Base-by-base conservation (phyloP, 2,888 invertebrate species). In the Tineola bisselliella region DNA sequence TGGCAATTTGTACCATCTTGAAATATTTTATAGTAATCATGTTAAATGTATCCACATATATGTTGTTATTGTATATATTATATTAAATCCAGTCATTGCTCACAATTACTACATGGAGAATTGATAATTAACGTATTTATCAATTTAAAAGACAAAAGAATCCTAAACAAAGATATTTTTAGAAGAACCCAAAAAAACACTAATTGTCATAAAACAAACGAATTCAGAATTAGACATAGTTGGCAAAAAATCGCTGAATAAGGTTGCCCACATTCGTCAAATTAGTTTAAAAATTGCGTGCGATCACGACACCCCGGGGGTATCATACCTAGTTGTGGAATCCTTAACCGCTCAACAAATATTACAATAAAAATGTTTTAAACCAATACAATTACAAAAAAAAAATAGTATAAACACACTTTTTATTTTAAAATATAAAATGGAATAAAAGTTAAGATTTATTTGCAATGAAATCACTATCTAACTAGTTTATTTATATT, bases 251-350 rank as follows among this genome's bases (percentile, higher is more conserved):
- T 62, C 57, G 52, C 15, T 60, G 60, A 60, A 60, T 62, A 62
- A 60, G 60, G 62, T 60, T 62, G 60, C 62, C 54, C 60, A 60
- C 15, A 60, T 38, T 60, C 56, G 43, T 15, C 44, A 19, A 61
- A 44, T 44, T 25, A 25, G 48, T 10, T 54, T 15, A 19, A 25
- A 60, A 25, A 73, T 78, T 67, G 81, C 81, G 75, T 83, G 81
- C 68, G 67, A 69, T 74, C 82, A 80, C 80, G 81, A 73, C 62
- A 71, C 73, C 82, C 75, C 61, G 57, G 57, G 64, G 66, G 64
- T 52, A 31, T 25, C 6, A 25, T 25, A 25, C 38, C 38, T 38
- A 38, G 38, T 10, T 10, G 38, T 25, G 25, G 25, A 25, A 52
- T 56, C n/a, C 48, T 2, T 25, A 25, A 6, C 25, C 52, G 38